These are phyloP conservation scores for Melanophora roralis DNA, from an alignment of 2,888 invertebrate species.

Conservation along the genomic window DNA sequence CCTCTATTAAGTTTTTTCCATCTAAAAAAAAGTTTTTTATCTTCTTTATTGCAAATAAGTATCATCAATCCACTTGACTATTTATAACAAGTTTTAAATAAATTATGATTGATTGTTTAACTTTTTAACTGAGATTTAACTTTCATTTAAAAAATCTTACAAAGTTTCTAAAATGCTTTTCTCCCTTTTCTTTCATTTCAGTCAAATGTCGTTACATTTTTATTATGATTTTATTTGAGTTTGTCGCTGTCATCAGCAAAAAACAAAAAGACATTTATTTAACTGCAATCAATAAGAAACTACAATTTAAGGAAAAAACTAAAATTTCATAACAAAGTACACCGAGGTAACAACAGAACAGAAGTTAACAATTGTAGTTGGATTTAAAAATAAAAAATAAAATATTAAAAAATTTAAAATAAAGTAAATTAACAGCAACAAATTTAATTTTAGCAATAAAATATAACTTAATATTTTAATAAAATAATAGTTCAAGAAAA, in stretches of 20 bases:
- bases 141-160: slow-evolving; percentile 4
- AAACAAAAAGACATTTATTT: background rate
- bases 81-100: background rate
- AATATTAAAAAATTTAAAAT: slow-evolving; percentile 9
- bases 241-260: slow-evolving; percentile 25
- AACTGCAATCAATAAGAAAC: slow-evolving; percentile 24
- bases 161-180: slow-evolving; percentile 3
- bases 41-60: no score
- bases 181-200: slow-evolving; percentile 11
- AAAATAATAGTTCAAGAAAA: background rate
- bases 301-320: background rate
- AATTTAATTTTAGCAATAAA: slow-evolving; percentile 7
- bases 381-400: slow-evolving; percentile 34
- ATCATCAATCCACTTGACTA: background rate
- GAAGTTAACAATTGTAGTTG: slow-evolving; percentile 57
- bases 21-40: no score
- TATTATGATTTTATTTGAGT: slow-evolving; percentile 12
- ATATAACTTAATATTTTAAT: background rate
- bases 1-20: no score
- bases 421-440: slow-evolving; percentile 15
- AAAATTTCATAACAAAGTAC: slow-evolving; percentile 40
- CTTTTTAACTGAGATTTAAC: slow-evolving; percentile 12
- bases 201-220: slow-evolving; percentile 24
- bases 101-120: slow-evolving; percentile 15
- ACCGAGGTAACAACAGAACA: slow-evolving; percentile 56